Conservation (phyloP, 1,140 invertebrate species). For the Rhysida immarginata region DNA sequence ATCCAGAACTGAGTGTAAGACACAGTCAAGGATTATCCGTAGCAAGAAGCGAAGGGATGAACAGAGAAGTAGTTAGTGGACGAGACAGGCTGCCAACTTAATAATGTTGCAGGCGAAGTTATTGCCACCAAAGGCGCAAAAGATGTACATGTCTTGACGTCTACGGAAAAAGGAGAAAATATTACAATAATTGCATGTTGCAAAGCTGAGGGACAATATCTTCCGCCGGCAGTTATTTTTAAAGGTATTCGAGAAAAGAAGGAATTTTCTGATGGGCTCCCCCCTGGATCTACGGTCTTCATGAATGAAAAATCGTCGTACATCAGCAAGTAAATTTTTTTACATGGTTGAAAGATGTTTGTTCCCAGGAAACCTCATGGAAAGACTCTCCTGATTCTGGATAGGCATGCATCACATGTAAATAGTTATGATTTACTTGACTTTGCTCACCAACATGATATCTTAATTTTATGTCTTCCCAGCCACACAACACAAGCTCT, state of each 20-base stretch:
- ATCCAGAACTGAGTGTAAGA: neutral
- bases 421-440: neutral
- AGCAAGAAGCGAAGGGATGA: neutral
- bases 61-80: neutral
- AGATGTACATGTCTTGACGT: slow-evolving; percentile 24
- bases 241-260: neutral
- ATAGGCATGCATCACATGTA: neutral
- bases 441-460: neutral
- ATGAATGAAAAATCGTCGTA: neutral
- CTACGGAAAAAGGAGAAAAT: slow-evolving; percentile 25
- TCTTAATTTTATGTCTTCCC: neutral
- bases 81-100: slow-evolving; percentile 26
- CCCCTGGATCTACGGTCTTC: neutral
- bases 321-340: neutral
- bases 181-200: slow-evolving; percentile 20
- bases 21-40: neutral
- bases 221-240: neutral
- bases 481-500: neutral
- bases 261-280: neutral
- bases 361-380: neutral
- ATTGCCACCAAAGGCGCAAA: slow-evolving; percentile 27
- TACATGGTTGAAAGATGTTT: neutral
- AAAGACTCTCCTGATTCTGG: neutral
- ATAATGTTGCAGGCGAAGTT: slow-evolving; percentile 27
- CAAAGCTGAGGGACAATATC: neutral